phyloP scores from a whole-genome alignment of 2,797 vertebrate species.

The Morus bassanus region DNA sequence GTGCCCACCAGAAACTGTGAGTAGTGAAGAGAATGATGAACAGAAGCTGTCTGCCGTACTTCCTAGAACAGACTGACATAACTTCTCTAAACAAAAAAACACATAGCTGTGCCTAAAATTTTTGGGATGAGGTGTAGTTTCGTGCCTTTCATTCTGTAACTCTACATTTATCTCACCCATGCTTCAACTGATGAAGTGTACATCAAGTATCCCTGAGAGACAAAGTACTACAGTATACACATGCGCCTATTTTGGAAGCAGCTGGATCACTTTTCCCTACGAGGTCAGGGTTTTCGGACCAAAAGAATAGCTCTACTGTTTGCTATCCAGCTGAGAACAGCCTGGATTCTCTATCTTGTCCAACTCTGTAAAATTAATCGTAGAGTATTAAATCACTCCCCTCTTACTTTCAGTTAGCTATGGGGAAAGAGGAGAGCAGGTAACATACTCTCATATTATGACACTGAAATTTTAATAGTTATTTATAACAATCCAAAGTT shows the following conservation, averaged over 20 bases:
- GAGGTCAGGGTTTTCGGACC: slow-evolving; percentile 32
- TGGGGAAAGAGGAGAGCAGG: not conserved
- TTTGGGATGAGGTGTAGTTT: not conserved
- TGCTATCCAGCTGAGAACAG: slow-evolving; percentile 56
- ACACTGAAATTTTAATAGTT: not conserved
- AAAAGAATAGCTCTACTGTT: slow-evolving; percentile 60
- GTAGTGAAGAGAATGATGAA: not conserved
- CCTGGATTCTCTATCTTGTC: not conserved
- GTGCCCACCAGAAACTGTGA: not conserved
- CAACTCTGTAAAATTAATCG: not conserved
- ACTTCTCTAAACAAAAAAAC: not conserved
- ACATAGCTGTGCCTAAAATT: not conserved
- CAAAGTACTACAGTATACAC: slow-evolving; percentile 45
- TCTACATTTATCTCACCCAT: not conserved
- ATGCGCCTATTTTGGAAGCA: slow-evolving; percentile 62
- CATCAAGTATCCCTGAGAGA: not conserved
- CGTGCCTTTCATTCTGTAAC: not conserved
- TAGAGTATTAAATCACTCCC: not conserved
- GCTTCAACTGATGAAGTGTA: not conserved
- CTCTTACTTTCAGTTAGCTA: not conserved
- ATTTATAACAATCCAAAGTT: not conserved
- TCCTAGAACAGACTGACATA: not conserved
- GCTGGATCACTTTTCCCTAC: slow-evolving; percentile 41
- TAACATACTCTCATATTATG: not conserved
- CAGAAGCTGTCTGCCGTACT: not conserved